Evolutionary conservation across 2,797 vertebrate species (phyloP), one percentile per base, ranked within the genome.

Genomic region (Malurus splendens): DNA sequence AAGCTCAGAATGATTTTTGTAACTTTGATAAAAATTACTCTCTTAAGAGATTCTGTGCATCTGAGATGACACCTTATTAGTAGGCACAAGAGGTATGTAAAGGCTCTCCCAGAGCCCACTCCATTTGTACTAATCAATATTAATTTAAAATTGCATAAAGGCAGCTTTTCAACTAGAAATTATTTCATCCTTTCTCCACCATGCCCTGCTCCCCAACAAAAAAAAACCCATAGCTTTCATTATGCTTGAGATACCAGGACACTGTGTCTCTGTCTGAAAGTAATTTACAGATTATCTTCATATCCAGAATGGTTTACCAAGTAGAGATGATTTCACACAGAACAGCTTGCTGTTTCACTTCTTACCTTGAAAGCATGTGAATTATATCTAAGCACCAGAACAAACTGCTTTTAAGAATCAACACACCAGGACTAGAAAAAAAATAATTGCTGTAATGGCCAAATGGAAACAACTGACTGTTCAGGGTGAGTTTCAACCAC

Each of bases 41-140:
- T 70, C 73, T 86, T 72, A 55, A 68, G 19, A 80, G 51, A 16
- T 73, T 90, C 57, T 57, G 57, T 68, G 32, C 36, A 68, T 61
- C 39, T 51, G 41, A 90, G n/a, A 84, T 62, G 59, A 82, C 64
- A 68, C 48, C 38, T 74, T 51, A 80, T 56, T 87, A 89, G 68
- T 8, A 85, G 47, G 36, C 65, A 81, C 55, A 74, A 89, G 41
- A 81, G 20, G 39, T 36, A 72, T 9, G 22, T 55, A 61, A 82
- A 86, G 38, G 30, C 39, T 85, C 54, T 87, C 33, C 79, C 74
- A 30, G 4, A 90, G 36, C 42, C 22, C 27, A 71, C 42, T 89
- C 68, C 45, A 82, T 87, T 66, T 90, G 65, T 71, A 45, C 45
- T 89, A 90, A 90, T 82, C 78, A 94, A 76, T 87, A 87, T 50